Evolutionary conservation across 2,113 vertebrate genomes (phyloP), one percentile per base, ranked within the genome.

Genomic region (Sisor rabdophorus): DNA sequence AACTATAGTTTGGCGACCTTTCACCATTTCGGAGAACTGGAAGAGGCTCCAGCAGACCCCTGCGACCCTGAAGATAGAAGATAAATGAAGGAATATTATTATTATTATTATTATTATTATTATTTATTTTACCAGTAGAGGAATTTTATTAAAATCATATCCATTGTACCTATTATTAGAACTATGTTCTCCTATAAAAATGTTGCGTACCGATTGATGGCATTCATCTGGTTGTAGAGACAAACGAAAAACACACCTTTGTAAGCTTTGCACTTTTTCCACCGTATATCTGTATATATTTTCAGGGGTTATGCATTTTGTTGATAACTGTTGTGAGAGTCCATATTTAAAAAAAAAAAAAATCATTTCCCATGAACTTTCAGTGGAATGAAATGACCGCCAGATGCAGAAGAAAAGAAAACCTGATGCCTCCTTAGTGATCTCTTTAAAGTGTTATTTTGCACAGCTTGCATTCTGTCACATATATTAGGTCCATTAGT

Each of bases 401-500:
- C 61, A 67, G 63, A 76, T 17, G 53, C 10, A 19, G 40, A 60
- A 36, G 52, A n/a, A 19, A 55, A 40, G 47, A 71, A 54, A 55
- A 71, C 64, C 64, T 11, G 12, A 13, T 67, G 59, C 50, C n/a
- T 67, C 53, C 19, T n/a, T 30, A 71, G 22, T 56, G 65, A 69
- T 44, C 55, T 63, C 47, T 36, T 53, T 60, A 22, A 36, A n/a
- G 16, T 24, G 52, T 28, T 28, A 32, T 67, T 67, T 54, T 26
- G 61, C 36, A 64, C 26, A 20, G 40, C 69, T 54, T 59, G 30
- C 65, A 58, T 87, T 83, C 79, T 81, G 77, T 30, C 78, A 65
- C 80, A 85, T 64, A 78, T 65, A 80, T 84, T 79, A 73, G 40
- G 26, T 58, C 24, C 77, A 82, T 87, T 86, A 83, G 61, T 79